Base-by-base conservation (phyloP, 1,140 invertebrate genomes). In the Solen grandis region DNA sequence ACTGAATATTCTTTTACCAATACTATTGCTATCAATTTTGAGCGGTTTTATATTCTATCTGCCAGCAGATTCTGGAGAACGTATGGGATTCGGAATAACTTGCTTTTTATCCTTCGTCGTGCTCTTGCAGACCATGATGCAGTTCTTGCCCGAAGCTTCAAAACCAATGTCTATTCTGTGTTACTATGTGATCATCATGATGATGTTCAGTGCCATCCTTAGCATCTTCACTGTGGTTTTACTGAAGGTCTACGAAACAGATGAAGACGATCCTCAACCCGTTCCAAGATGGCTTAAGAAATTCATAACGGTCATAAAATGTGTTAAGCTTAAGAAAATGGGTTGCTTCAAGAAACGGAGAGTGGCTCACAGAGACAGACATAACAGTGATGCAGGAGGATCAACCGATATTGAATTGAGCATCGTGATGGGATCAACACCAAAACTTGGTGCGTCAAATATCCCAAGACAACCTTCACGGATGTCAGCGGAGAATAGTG, bases 161-260 rank as follows among this genome's bases (percentile, higher is more conserved):
- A 27, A 60, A 3, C 77, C 77, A 5, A 72, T 80, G 77, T 80
- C 77, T 0, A n/a, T 80, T 1, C 50, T 80, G 25, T 72, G 77
- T 38, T 80, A 80, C 41, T 80, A 80, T 68, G 77, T 80, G 54
- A 80, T 73, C 14, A 16, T 80, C 1, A 80, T 80, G 77, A 38
- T 80, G 66, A 5, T 80, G 27, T 80, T 80, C 33, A 52, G 36
- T 19, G 66, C 52, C 22, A 52, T 72, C 29, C 14, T 72, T 5
- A 72, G 55, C 27, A 41, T 80, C 27, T 33, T 55, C 0, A 80
- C 55, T 25, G 52, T 57, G 0, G 5, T 80, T 2, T 31, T 73
- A 13, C 46, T 80, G n/a, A 60, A 57, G 31, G 57, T 80, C 0
- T 63, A 72, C 59, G 14, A 60, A 19, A 60, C 2, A 14, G 19